Evolutionary conservation across 2,888 invertebrate species (phyloP).

Genomic region (Tineola bisselliella): DNA sequence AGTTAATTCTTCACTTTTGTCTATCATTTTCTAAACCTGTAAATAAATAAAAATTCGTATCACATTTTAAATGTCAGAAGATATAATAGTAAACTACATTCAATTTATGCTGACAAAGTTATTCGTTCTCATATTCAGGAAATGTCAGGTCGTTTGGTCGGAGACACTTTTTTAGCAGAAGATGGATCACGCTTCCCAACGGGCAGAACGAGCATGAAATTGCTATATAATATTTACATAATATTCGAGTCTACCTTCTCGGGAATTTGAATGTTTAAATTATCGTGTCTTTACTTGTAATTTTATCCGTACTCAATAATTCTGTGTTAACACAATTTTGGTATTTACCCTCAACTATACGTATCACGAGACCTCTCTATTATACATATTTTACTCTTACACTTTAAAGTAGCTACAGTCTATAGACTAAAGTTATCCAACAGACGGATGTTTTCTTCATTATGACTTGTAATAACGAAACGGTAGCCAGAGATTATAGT

Average conservation of each 20-base stretch:
- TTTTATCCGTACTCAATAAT: neutral
- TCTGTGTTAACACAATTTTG: too few relatives aligned
- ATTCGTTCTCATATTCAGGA: neutral
- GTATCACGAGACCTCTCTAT: too few relatives aligned
- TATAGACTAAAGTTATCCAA: too few relatives aligned
- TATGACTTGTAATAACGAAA: too few relatives aligned
- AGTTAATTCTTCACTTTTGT: neutral
- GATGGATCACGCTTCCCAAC: slow-evolving; percentile 1
- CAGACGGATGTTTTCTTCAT: too few relatives aligned
- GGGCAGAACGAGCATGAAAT: slow-evolving; percentile 1
- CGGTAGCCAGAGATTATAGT: too few relatives aligned
- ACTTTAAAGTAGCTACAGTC: too few relatives aligned
- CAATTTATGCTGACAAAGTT: neutral
- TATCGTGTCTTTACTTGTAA: neutral
- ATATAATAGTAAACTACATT: neutral
- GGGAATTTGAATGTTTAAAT: neutral
- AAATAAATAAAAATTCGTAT: too few relatives aligned
- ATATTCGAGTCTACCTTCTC: neutral
- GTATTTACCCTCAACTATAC: too few relatives aligned
- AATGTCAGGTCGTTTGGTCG: neutral
- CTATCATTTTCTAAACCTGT: neutral
- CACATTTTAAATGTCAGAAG: too few relatives aligned
- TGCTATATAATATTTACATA: slow-evolving; percentile 2
- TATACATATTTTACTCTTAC: too few relatives aligned
- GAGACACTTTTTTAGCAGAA: neutral